Base-by-base conservation (phyloP, 2,888 invertebrate genomes). In the Geophilus truncorum region DNA sequence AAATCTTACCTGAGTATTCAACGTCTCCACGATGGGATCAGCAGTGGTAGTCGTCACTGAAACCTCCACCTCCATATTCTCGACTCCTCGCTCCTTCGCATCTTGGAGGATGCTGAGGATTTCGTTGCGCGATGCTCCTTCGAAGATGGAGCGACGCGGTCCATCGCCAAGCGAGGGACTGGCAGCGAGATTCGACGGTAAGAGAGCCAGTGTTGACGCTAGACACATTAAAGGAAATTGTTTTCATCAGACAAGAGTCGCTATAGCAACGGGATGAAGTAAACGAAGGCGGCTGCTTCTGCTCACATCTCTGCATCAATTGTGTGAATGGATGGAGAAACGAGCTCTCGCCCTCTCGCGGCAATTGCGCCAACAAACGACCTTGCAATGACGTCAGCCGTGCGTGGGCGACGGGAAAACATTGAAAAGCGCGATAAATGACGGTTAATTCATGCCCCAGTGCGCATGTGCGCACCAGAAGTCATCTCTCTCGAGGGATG, bases 91-190 rank as follows among this genome's bases (percentile, higher is more conserved):
- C 77, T 84, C 84, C 62, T 83, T 83, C 36, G 84, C 85, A 82
- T 94, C 95, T 82, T 95, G 95, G 83, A 96, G 89, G 85, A 95
- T 96, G 82, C 93, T 94, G 79, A 96, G 89, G 84, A 96, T 94
- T 85, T 96, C 95, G 85, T 95, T 94, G 86, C 95, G 95, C 15
- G 94, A 94, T 81, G 93, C 93, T 79, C 94, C 92, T 88, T 93
- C 91, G 88, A 94, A 93, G 85, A 87, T 85, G 40, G 86, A 86
- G 82, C 86, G 86, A 51, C 81, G 81, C 45, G 82, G 82, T 30
- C 80, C 82, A n/a, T 78, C 32, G 15, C 32, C 30, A n/a, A 36
- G 15, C 15, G 76, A 76, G 3, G 57, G 3, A 62, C 57, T 23
- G 57, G 57, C 57, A 62, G 18, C 21, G 6, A 62, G 57, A 0